These are phyloP conservation scores for Lamproptera curius DNA, from an alignment of 2,888 invertebrate genomes.

Conservation along the genomic window DNA sequence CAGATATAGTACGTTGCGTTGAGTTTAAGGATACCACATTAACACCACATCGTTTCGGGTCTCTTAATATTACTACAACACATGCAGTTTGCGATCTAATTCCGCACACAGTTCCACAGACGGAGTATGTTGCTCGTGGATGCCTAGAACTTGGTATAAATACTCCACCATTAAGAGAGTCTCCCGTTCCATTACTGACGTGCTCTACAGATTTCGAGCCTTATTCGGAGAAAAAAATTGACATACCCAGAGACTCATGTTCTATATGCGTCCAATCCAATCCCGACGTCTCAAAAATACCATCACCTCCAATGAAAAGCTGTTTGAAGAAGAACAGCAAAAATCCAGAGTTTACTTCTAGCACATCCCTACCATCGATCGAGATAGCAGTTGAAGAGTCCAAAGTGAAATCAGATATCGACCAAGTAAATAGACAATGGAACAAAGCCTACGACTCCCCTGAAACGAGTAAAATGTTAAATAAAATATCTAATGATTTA, in stretches of 20 bases:
- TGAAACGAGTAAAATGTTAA: conserved; percentile 81
- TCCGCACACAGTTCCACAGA: conserved; percentile 37
- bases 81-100: conserved; percentile 66
- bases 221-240: conserved; percentile 47
- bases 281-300: conserved; percentile 59
- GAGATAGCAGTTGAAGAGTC: conserved; percentile 44
- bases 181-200: conserved; percentile 44
- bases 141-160: conserved; percentile 76
- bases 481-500: conserved; percentile 89
- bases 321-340: conserved; percentile 61
- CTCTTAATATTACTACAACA: conserved; percentile 36
- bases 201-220: conserved; percentile 53
- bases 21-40: conserved; percentile 55
- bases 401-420: conserved; percentile 51
- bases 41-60: conserved; percentile 44
- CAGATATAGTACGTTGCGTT: conserved; percentile 71
- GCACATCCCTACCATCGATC: conserved; percentile 59
- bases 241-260: conserved; percentile 57
- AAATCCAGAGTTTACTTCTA: conserved; percentile 44
- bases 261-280: conserved; percentile 61
- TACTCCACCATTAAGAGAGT: conserved; percentile 35
- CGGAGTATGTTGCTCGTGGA: conserved; percentile 64
- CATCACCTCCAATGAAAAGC: conserved; percentile 65
- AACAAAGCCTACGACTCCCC: conserved; percentile 57
- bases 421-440: conserved; percentile 60